Base-by-base conservation (phyloP, 2,797 vertebrate species). In the Octomys mimax region DNA sequence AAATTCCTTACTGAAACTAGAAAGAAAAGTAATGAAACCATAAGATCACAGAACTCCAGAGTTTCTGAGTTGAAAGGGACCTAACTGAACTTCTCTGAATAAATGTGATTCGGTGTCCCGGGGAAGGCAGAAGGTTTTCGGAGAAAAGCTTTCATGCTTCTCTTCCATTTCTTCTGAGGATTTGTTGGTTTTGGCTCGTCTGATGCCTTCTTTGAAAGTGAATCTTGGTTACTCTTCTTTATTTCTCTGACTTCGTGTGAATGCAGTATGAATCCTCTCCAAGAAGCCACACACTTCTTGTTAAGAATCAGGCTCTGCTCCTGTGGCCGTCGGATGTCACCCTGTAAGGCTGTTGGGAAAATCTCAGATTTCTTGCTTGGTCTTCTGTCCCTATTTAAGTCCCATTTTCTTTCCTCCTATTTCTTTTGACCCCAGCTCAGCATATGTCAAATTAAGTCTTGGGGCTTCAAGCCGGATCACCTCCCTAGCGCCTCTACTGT, bases 1-100 rank as follows among this genome's bases (percentile, higher is more conserved):
- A 89, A 92, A 94, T 88, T 92, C n/a, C 94, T 95, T 95, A 93
- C 86, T 90, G 59, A 92, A 85, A 73, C 61, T 90, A 70, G 91
- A 95, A 93, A 91, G 78, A 85, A 96, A 97, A 97, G 96, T 90
- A 96, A 96, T 89, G 79, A 89, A 79, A 85, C 78, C 57, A 0
- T 36, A 84, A 92, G 78, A 93, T 95, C 86, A 88, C 85, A 97
- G 93, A 92, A 93, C 93, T 78, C 64, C 64, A 52, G 85, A 62
- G 81, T 71, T 61, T 96, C 95, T 22, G 73, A 93, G 78, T 90
- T 96, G 89, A 97, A 97, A 96, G 95, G 64, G 82, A 59, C 54
- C 6, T 93, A 54, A 62, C 36, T 94, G 92, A 94, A 95, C 54
- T 68, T 71, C 73, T 57, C 3, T 64, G 57, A 80, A 85, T 61